Base-by-base conservation (phyloP, 1,140 invertebrate species). In the Nephotettix cincticeps region DNA sequence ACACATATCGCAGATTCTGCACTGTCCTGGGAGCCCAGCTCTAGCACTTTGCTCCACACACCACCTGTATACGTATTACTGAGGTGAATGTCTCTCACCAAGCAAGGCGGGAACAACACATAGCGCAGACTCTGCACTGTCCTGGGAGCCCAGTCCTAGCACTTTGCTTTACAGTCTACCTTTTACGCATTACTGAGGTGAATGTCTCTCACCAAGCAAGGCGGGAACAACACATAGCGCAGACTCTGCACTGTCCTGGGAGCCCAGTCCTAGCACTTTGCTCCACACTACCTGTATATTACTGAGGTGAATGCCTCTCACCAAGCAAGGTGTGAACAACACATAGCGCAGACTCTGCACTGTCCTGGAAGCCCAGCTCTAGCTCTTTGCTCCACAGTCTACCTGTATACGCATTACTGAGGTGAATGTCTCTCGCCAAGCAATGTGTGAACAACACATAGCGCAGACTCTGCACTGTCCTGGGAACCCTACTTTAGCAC, bases 211-310 rank as follows among this genome's bases (percentile, higher is more conserved):
- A 0, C 93, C 93, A 70, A 91, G 85, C 47, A 95, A 80, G 61
- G 89, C 88, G 6, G 94, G 93, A 45, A 81, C 83, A 61, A 91
- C 86, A 76, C 83, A 80, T 79, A 92, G 84, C 71, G 83, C 79
- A 30, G 85, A 84, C 43, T 83, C 77, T 25, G 82, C 77, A 58
- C 81, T 81, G 4, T 86, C 83, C 71, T 85, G 83, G n/a, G 86
- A 84, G 21, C 77, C 73, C 19, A 89, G 78, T 30, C 84, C 80
- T 30, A 94, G 86, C 6, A 91, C 78, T 78, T 89, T 89, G 72
- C 90, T 87, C 93, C 93, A 95, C 13, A 95, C 86, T 83, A 90
- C 90, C n/a, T n/a, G n/a, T n/a, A n/a, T n/a, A n/a, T n/a, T 86
- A 83, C 47, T 88, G 84, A 29, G 91, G 91, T 32, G 82, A 78